These are phyloP conservation scores for Mycalesis mineus DNA, from an alignment of 2,888 invertebrate genomes.

Conservation along the genomic window DNA sequence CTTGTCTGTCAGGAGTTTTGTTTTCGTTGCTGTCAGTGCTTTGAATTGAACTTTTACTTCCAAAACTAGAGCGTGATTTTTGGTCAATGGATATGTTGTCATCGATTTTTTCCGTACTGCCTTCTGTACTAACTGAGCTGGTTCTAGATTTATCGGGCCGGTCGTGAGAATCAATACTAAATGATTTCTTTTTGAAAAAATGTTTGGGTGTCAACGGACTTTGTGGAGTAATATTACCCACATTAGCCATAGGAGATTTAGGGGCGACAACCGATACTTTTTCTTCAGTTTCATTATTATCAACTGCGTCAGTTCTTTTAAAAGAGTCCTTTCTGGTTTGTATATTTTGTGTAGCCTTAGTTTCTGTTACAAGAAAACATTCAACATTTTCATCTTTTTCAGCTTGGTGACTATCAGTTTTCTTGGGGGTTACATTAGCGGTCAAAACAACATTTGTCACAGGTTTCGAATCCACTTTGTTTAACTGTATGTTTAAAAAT, in stretches of 20 bases:
- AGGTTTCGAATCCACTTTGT: conserved; percentile 82
- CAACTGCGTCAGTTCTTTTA: conserved; percentile 47
- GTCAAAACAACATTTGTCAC: conserved; percentile 81
- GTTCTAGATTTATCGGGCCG: conserved; percentile 60
- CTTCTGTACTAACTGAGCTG: conserved; percentile 63
- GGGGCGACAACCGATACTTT: conserved; percentile 32
- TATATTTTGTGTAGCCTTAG: conserved; percentile 37
- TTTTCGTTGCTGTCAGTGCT: conserved; percentile 68
- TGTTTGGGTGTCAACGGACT: conserved; percentile 69
- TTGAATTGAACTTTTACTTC: conserved; percentile 71
- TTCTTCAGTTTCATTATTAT: conserved; percentile 43
- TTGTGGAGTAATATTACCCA: conserved; percentile 41
- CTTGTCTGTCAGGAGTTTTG: conserved; percentile 60
- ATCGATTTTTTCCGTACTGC: conserved; percentile 65
- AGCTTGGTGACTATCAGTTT: conserved; percentile 55
- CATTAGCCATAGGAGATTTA: conserved; percentile 31
- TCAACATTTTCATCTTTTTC: conserved; percentile 56
- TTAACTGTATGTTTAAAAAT: conserved; percentile 83
- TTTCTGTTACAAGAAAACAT: conserved; percentile 45
- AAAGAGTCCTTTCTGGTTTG: conserved; percentile 46
- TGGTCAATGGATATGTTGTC: conserved; percentile 69
- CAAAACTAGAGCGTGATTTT: conserved; percentile 71
- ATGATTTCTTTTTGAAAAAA: conserved; percentile 75
- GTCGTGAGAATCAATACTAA: conserved; percentile 75
- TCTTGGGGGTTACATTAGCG: conserved; percentile 77